phyloP scores from a whole-genome alignment of 1,140 invertebrate species.

The Hirudo medicinalis region DNA sequence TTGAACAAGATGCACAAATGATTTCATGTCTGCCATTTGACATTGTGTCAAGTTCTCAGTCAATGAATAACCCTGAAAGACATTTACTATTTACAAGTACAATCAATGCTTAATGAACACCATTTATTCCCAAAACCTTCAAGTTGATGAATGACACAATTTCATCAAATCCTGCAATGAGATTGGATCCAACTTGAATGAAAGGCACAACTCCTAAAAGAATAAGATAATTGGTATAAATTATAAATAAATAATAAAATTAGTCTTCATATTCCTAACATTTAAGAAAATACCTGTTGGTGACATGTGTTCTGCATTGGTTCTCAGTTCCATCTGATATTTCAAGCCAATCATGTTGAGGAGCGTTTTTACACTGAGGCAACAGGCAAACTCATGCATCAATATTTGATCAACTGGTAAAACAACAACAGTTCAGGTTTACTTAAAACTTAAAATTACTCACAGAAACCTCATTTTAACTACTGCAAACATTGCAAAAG shows the following conservation, averaged over 20 bases:
- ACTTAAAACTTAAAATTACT: constrained; percentile 13
- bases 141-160: constrained; percentile 76
- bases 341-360: constrained; percentile 80
- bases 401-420: constrained; percentile 68
- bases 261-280: background rate
- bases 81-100: background rate
- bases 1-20: constrained; percentile 77
- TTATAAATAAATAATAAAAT: constrained; percentile 4
- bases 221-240: constrained; percentile 24
- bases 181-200: constrained; percentile 70
- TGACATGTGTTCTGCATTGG: constrained; percentile 90
- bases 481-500: background rate
- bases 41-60: constrained; percentile 55
- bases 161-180: constrained; percentile 75
- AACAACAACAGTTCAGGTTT: constrained; percentile 19
- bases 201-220: constrained; percentile 67
- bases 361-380: constrained; percentile 76
- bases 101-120: background rate
- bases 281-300: constrained; percentile 52
- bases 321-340: constrained; percentile 53
- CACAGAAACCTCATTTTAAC: constrained; percentile 8
- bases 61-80: constrained; percentile 53
- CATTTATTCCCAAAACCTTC: constrained; percentile 20
- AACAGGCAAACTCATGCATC: constrained; percentile 76
- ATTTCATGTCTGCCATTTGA: constrained; percentile 78